A percentile compares a stretch with the other conserved stretches of the same genome.
Evolutionary conservation across 2,113 vertebrate genomes (phyloP).

Genomic region (Muscicapa adusta): DNA sequence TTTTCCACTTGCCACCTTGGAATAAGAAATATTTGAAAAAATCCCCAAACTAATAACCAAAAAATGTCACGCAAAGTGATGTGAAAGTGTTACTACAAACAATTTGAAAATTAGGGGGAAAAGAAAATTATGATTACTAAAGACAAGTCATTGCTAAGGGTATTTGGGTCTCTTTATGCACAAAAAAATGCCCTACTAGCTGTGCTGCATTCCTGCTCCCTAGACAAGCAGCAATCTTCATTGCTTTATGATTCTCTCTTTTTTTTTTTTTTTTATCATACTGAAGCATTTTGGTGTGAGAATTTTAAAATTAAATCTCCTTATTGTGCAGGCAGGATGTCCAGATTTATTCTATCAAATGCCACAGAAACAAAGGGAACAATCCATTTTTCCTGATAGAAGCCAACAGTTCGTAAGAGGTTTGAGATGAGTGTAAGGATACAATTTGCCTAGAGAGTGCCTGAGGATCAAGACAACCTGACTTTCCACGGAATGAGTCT

Average conservation of each 20-base stretch:
- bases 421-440: slow-evolving; percentile 92
- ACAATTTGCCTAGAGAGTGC: slow-evolving; percentile 98
- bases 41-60: not conserved
- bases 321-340: slow-evolving; percentile 79
- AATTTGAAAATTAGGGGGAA: slow-evolving; percentile 30
- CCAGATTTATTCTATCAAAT: slow-evolving; percentile 78
- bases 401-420: slow-evolving; percentile 88
- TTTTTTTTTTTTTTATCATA: slow-evolving; percentile 57
- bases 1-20: not conserved
- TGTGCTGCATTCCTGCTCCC: slow-evolving; percentile 45
- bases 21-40: not conserved
- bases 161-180: slow-evolving; percentile 52
- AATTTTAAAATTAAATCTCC: slow-evolving; percentile 77
- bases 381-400: slow-evolving; percentile 88
- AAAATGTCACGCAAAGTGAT: not conserved
- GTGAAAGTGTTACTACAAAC: not conserved
- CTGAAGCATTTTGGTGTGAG: slow-evolving; percentile 67
- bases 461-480: slow-evolving; percentile 87
- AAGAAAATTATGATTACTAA: slow-evolving; percentile 34
- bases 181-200: slow-evolving; percentile 32
- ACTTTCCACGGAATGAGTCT: slow-evolving; percentile 88
- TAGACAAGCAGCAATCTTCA: slow-evolving; percentile 65
- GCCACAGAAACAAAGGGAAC: slow-evolving; percentile 88
- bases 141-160: slow-evolving; percentile 39
- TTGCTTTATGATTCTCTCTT: slow-evolving; percentile 43